Conservation (phyloP, 2,797 vertebrate genomes). For the Babyrousa celebensis region DNA sequence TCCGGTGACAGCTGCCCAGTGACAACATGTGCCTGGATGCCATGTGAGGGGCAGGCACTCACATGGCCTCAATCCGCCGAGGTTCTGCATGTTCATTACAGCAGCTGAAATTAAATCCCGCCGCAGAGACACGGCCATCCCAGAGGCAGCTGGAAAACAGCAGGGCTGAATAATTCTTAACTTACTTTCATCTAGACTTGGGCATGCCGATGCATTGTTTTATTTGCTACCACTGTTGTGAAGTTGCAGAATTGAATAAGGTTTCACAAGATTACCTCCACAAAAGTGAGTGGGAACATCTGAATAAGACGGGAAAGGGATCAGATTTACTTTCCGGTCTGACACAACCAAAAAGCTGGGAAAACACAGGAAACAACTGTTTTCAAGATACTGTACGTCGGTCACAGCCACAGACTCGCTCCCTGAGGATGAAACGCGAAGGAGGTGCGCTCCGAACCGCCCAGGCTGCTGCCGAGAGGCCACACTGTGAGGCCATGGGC, state of each 20-base stretch:
- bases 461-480: rapidly evolving
- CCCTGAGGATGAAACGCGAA: rapidly evolving
- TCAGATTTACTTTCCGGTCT: rapidly evolving
- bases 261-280: neutral
- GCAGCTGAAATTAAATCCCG: rapidly evolving
- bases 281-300: rapidly evolving
- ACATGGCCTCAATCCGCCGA: rapidly evolving
- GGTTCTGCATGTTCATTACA: rapidly evolving
- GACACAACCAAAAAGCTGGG: too few relatives aligned
- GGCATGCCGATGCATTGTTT: neutral
- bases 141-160: neutral
- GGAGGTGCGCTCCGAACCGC: rapidly evolving
- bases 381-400: neutral
- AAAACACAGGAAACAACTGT: rapidly evolving
- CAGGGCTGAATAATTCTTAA: rapidly evolving
- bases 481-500: too few relatives aligned
- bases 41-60: rapidly evolving
- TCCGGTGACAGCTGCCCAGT: neutral
- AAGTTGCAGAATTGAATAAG: neutral
- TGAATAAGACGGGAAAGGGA: neutral
- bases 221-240: neutral
- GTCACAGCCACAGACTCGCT: too few relatives aligned
- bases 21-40: neutral
- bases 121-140: rapidly evolving
- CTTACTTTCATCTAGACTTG: neutral